phyloP scores from a whole-genome alignment of 2,888 invertebrate genomes.

The Caenorhabditis drosophilae region DNA sequence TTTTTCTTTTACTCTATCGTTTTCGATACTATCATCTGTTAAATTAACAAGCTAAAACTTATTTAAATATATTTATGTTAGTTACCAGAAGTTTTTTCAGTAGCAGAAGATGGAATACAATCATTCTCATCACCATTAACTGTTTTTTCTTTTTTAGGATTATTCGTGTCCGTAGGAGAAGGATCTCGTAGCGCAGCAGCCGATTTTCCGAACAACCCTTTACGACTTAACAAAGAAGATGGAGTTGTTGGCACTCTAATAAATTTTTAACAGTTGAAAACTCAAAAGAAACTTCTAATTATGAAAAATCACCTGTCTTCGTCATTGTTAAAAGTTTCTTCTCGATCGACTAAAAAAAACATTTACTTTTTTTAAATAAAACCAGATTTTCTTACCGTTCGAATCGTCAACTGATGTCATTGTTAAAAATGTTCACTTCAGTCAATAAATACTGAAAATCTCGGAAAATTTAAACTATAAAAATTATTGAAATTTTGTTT shows the following conservation, averaged over 20 bases:
- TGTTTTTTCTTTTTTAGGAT: no score
- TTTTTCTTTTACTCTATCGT: background rate
- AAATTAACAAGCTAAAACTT: background rate
- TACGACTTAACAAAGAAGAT: conserved; percentile 1
- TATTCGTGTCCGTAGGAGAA: background rate
- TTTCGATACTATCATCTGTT: background rate
- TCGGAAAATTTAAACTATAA: background rate
- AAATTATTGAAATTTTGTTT: background rate
- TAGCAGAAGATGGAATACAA: no score
- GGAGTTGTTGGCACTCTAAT: background rate
- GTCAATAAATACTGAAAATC: background rate
- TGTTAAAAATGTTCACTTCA: background rate
- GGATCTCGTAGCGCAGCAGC: conserved; percentile 1
- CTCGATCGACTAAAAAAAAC: background rate
- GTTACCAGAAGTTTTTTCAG: background rate
- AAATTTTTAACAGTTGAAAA: background rate
- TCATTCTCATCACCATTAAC: no score
- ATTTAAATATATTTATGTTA: background rate
- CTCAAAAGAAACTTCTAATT: background rate
- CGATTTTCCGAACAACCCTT: conserved; percentile 36
- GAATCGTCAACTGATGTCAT: conserved; percentile 1
- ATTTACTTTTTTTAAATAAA: background rate
- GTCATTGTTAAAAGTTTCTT: conserved; percentile 1
- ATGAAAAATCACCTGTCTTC: background rate
- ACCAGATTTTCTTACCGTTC: background rate